Conservation (phyloP, 2,888 invertebrate species). For the Heliconius cydno region DNA sequence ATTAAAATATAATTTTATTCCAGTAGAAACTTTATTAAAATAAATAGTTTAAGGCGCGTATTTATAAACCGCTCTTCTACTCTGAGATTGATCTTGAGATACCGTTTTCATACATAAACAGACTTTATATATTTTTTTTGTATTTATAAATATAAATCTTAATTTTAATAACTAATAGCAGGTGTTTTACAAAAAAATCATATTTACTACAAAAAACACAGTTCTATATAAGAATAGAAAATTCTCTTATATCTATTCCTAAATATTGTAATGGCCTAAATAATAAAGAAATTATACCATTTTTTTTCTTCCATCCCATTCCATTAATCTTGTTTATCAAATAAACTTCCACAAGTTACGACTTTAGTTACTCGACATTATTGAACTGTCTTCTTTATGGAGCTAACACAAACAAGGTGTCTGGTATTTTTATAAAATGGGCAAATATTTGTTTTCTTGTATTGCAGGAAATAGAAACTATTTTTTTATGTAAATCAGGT, state of each 20-base stretch:
- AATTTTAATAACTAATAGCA: no score
- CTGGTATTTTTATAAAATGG: constrained; percentile 3
- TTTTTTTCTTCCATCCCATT: constrained; percentile 1
- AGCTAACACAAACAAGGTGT: constrained; percentile 17
- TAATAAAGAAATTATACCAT: not conserved
- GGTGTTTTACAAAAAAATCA: no score
- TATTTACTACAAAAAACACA: no score
- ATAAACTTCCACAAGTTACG: constrained; percentile 27
- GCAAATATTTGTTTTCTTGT: not conserved
- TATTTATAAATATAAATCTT: no score
- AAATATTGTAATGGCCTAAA: not conserved
- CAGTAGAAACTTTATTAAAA: no score
- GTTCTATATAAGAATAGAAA: no score
- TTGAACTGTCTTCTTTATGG: constrained; percentile 18
- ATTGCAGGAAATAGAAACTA: not conserved
- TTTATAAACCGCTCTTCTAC: no score
- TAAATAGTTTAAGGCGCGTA: no score
- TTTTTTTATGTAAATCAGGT: constrained; percentile 5
- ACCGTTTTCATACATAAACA: no score
- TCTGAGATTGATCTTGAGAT: no score
- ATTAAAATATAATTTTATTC: no score
- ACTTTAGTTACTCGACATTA: constrained; percentile 29
- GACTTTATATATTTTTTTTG: no score
- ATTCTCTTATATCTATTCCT: not conserved
- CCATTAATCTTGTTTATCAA: constrained; percentile 22